Conservation (phyloP, 2,888 invertebrate species). For the Epirrhoe alternata region DNA sequence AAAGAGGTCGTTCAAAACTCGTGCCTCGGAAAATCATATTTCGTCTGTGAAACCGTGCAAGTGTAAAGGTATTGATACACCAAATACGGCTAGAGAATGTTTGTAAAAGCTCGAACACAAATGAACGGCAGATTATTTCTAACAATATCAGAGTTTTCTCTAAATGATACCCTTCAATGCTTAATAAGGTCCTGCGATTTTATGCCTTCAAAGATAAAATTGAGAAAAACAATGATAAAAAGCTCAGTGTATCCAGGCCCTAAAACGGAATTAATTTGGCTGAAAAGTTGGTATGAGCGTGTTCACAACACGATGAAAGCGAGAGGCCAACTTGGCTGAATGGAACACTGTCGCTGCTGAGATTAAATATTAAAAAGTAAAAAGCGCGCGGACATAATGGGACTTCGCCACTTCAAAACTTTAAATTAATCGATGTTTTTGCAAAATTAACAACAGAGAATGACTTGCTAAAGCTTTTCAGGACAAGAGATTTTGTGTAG, state of each 20-base stretch:
- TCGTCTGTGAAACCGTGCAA: constrained; percentile 74
- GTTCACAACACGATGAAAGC: constrained; percentile 80
- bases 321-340: constrained; percentile 74
- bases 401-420: constrained; percentile 36
- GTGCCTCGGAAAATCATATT: constrained; percentile 74
- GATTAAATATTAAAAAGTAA: constrained; percentile 77
- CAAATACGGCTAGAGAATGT: background rate
- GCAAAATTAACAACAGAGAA: constrained; percentile 29
- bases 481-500: constrained; percentile 25
- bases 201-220: background rate
- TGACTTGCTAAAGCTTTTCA: constrained; percentile 21
- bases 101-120: background rate
- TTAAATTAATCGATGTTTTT: constrained; percentile 37
- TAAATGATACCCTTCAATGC: background rate
- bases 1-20: constrained; percentile 67
- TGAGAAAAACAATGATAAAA: background rate
- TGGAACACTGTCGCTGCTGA: constrained; percentile 71
- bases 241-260: constrained; percentile 8
- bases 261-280: constrained; percentile 78
- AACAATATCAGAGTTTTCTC: background rate
- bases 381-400: constrained; percentile 35
- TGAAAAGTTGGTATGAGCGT: constrained; percentile 72
- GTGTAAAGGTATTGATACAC: constrained; percentile 47
- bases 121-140: background rate
- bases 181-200: no score